These are phyloP conservation scores for Polyommatus iphigenia DNA, from an alignment of 2,888 invertebrate genomes.

Conservation along the genomic window DNA sequence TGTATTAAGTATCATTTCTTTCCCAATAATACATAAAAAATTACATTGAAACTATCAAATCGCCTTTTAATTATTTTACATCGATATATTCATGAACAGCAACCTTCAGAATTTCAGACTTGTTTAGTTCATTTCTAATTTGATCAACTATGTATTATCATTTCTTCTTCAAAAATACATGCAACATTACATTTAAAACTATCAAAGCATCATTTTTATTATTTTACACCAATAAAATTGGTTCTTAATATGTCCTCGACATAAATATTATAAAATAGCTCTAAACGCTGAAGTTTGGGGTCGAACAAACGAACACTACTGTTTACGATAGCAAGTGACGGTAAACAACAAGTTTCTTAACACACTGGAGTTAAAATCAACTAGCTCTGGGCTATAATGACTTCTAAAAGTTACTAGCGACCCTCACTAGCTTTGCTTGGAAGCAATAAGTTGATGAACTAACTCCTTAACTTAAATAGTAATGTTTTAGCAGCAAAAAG, in stretches of 20 bases:
- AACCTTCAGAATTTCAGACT: too few relatives aligned
- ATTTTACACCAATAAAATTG: not conserved
- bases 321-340: not conserved
- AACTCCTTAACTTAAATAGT: not conserved
- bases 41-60: too few relatives aligned
- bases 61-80: too few relatives aligned
- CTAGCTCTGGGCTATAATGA: not conserved
- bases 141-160: too few relatives aligned
- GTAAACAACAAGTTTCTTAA: slow-evolving; percentile 8
- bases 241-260: not conserved
- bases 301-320: slow-evolving; percentile 1
- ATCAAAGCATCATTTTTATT: not conserved
- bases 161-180: too few relatives aligned
- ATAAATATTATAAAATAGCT: not conserved
- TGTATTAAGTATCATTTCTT: too few relatives aligned
- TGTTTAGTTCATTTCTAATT: too few relatives aligned
- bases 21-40: too few relatives aligned
- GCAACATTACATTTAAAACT: not conserved
- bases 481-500: too few relatives aligned
- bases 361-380: not conserved
- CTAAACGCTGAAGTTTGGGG: not conserved
- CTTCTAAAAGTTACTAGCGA: slow-evolving; percentile 1
- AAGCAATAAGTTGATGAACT: not conserved
- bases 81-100: too few relatives aligned
- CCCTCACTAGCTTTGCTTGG: not conserved